Evolutionary conservation across 1,140 invertebrate genomes (phyloP).

Genomic region (Mactra quadrangularis): DNA sequence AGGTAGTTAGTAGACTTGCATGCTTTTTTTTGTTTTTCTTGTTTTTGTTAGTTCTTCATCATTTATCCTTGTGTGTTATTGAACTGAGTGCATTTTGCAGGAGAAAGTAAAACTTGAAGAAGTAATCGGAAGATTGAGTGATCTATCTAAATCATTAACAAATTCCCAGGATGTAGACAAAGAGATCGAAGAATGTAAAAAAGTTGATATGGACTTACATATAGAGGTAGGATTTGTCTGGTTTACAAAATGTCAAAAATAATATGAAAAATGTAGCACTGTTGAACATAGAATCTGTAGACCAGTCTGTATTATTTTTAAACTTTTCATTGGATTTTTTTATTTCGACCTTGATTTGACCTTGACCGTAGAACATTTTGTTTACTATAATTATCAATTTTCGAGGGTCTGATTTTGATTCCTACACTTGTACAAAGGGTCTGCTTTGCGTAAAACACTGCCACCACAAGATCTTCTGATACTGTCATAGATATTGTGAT

Average conservation of each 20-base stretch:
- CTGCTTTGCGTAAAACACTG: too few relatives aligned
- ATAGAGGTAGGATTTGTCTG: conserved; percentile 56
- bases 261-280: neutral
- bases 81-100: conserved; percentile 68
- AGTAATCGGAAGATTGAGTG: conserved; percentile 71
- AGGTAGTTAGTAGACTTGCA: conserved; percentile 9
- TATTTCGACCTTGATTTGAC: too few relatives aligned
- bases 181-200: conserved; percentile 34
- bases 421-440: too few relatives aligned
- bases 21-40: conserved; percentile 8
- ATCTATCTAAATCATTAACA: conserved; percentile 60
- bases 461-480: too few relatives aligned
- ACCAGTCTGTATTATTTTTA: too few relatives aligned
- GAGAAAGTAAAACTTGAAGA: conserved; percentile 74
- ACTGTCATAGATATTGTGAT: too few relatives aligned
- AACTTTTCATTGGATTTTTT: too few relatives aligned
- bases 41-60: too few relatives aligned
- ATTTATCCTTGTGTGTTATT: conserved; percentile 1
- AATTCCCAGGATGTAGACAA: conserved; percentile 31
- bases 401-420: too few relatives aligned
- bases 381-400: too few relatives aligned
- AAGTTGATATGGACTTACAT: conserved; percentile 59
- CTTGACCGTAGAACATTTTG: too few relatives aligned
- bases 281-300: neutral
- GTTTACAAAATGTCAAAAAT: neutral